Percentiles rank a stretch among this genome's conserved stretches.
Evolutionary conservation across 1,140 invertebrate genomes (phyloP).

Genomic region (Daktulosphaira vitifoliae): DNA sequence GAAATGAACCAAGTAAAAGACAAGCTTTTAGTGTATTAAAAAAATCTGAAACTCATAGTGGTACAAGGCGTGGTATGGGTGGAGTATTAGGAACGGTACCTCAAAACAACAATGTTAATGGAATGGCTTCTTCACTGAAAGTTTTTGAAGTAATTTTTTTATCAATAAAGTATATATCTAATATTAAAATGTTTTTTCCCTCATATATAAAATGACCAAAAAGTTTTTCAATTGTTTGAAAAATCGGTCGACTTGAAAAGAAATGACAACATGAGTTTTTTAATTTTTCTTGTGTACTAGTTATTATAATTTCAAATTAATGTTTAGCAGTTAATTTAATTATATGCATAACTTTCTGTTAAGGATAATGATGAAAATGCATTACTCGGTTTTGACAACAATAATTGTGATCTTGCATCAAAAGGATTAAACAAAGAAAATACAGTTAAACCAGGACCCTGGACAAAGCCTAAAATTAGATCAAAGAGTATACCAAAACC

Average conservation of each 20-base stretch:
- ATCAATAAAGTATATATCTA: no score
- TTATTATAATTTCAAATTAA: no score
- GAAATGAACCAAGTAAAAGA: conserved; percentile 49
- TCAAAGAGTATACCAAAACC: conserved; percentile 2
- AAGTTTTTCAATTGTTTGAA: background rate
- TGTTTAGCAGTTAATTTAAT: no score
- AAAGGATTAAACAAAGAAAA: conserved; percentile 49
- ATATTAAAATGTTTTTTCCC: no score
- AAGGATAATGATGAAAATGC: conserved; percentile 17
- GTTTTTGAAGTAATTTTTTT: conserved; percentile 10
- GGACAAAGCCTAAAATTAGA: conserved; percentile 42
- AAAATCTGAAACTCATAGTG: conserved; percentile 44
- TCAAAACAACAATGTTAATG: conserved; percentile 1
- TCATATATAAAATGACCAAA: background rate
- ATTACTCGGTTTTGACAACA: background rate
- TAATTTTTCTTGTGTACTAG: no score
- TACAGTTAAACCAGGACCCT: conserved; percentile 53
- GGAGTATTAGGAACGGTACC: background rate
- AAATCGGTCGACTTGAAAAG: no score
- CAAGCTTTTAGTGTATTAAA: conserved; percentile 58
- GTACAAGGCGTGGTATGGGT: conserved; percentile 44
- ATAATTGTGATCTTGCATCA: background rate
- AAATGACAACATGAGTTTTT: no score
- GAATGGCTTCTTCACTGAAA: background rate
- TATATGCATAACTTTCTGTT: no score